A percentile compares a stretch with the other conserved stretches of the same genome.
These are phyloP conservation scores for Chromoteleia sp. DNA, from an alignment of 2,888 invertebrate species.

Conservation along the genomic window DNA sequence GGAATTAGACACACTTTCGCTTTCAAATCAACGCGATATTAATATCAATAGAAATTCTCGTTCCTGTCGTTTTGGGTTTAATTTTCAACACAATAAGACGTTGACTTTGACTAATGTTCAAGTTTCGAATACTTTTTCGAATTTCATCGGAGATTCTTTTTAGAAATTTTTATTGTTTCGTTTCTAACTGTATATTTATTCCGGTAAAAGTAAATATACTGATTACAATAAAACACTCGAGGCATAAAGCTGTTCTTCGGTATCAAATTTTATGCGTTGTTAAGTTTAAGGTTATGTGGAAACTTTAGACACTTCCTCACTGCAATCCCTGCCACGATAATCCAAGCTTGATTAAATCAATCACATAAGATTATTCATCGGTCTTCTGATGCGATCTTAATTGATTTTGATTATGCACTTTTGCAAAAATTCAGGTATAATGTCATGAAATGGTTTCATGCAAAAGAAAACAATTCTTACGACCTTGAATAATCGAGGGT, in stretches of 20 bases:
- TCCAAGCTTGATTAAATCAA: constrained; percentile 44
- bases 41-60: constrained; percentile 3
- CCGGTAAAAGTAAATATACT: constrained; percentile 1
- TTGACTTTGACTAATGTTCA: constrained; percentile 23
- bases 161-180: neutral
- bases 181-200: neutral
- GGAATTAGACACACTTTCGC: constrained; percentile 21
- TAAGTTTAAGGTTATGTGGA: constrained; percentile 38
- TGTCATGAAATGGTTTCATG: constrained; percentile 21
- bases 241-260: constrained; percentile 25
- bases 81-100: constrained; percentile 3
- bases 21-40: constrained; percentile 7
- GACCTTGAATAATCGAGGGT: too few relatives aligned
- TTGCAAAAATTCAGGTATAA: constrained; percentile 17
- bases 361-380: constrained; percentile 40
- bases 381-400: constrained; percentile 21
- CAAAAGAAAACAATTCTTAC: constrained; percentile 7
- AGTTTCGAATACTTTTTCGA: neutral
- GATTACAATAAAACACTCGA: constrained; percentile 16
- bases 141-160: neutral
- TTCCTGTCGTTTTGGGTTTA: neutral
- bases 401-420: constrained; percentile 20
- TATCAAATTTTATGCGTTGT: constrained; percentile 41
- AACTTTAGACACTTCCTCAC: constrained; percentile 39
- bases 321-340: constrained; percentile 15